Evolutionary conservation across 2,113 vertebrate species (phyloP).

Genomic region (Athene noctua): DNA sequence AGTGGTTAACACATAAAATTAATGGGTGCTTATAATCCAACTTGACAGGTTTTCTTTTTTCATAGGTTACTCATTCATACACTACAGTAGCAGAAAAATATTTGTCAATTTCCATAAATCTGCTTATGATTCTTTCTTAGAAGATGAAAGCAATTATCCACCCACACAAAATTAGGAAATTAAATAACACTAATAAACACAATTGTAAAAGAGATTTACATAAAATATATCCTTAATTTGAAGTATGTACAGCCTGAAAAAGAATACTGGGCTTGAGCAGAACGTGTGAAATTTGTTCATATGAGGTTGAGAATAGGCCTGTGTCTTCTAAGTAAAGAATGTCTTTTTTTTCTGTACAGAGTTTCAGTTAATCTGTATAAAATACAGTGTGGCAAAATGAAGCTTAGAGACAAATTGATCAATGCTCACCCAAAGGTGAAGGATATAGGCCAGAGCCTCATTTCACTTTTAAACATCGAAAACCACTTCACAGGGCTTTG

Average conservation of each 20-base stretch:
- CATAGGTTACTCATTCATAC: not conserved
- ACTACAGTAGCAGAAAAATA: not conserved
- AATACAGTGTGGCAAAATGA: not conserved
- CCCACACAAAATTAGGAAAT: constrained; percentile 2
- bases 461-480: not conserved
- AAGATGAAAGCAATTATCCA: constrained; percentile 7
- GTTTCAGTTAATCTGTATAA: not conserved
- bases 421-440: not conserved
- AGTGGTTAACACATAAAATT: not conserved
- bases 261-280: not conserved
- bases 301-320: not conserved
- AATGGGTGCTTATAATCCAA: not conserved
- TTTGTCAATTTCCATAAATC: not conserved
- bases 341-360: not conserved
- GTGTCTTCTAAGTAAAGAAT: not conserved
- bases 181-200: not conserved
- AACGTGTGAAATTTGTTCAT: not conserved
- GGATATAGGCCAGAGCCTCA: not conserved
- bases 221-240: not conserved
- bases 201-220: not conserved
- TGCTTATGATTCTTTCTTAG: not conserved
- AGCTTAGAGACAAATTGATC: not conserved
- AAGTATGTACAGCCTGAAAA: not conserved
- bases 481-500: not conserved
- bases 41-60: not conserved